Percentiles rank a stretch among this genome's conserved stretches.
phyloP scores from a whole-genome alignment of 2,113 vertebrate genomes.

The Protobothrops flavoviridis region DNA sequence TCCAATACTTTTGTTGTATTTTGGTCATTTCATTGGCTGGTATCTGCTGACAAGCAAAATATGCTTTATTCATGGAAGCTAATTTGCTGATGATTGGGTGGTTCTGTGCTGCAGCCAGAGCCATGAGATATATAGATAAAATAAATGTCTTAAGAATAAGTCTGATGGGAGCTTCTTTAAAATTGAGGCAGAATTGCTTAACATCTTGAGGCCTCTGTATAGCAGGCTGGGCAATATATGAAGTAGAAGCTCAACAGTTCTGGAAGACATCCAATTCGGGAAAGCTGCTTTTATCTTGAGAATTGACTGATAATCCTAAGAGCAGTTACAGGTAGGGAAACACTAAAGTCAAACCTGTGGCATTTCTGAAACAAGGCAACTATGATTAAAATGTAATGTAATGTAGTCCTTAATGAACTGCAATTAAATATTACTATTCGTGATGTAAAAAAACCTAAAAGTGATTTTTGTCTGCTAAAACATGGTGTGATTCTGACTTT shows the following conservation, averaged over 20 bases:
- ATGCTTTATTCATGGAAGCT: no score
- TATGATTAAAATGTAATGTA: neutral
- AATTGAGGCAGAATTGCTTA: neutral
- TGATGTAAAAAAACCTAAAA: neutral
- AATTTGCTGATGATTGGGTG: no score
- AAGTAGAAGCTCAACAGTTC: neutral
- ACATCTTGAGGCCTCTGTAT: neutral
- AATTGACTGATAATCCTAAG: neutral
- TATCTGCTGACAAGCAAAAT: no score
- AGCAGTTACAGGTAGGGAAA: neutral
- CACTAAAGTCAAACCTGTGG: neutral
- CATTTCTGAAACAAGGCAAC: neutral
- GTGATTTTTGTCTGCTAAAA: neutral
- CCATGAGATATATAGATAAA: neutral
- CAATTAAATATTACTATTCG: neutral
- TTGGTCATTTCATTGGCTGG: neutral
- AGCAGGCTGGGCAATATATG: neutral
- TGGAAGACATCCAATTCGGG: no score
- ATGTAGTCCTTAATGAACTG: neutral
- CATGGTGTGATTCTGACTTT: neutral
- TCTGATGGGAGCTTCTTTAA: neutral
- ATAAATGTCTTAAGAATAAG: neutral
- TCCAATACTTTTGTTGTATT: neutral
- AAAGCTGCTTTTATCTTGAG: no score
- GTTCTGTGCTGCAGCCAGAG: neutral